These are phyloP conservation scores for Fregetta grallaria DNA, from an alignment of 2,113 vertebrate genomes.

Conservation along the genomic window DNA sequence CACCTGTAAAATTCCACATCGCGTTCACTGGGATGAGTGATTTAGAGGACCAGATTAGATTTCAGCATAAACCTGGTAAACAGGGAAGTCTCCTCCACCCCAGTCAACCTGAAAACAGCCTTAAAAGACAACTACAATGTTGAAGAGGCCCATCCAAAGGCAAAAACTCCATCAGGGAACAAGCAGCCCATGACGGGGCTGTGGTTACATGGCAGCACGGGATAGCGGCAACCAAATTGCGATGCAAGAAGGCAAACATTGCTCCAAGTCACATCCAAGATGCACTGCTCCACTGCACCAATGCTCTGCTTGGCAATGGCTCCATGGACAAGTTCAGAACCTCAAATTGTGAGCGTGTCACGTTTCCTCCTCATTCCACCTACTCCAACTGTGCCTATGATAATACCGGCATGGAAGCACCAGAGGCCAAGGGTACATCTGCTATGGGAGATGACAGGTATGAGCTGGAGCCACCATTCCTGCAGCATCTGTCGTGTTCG, in stretches of 20 bases:
- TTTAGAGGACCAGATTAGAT: neutral
- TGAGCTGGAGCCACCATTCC: neutral
- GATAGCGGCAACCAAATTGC: accelerated
- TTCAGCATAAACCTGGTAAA: neutral
- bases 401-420: neutral
- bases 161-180: neutral
- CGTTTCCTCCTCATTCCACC: neutral
- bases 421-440: neutral
- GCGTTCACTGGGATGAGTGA: accelerated
- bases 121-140: neutral
- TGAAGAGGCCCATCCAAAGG: neutral
- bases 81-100: neutral
- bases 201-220: neutral
- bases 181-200: neutral
- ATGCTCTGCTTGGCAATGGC: neutral
- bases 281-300: accelerated
- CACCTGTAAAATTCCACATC: neutral
- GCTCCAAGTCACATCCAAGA: neutral
- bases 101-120: neutral
- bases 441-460: neutral
- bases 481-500: accelerated
- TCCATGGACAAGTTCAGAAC: neutral
- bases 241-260: neutral
- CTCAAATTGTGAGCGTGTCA: neutral
- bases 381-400: neutral